phyloP scores from a whole-genome alignment of 2,797 vertebrate species.

The Phrynocephalus guinanensis region DNA sequence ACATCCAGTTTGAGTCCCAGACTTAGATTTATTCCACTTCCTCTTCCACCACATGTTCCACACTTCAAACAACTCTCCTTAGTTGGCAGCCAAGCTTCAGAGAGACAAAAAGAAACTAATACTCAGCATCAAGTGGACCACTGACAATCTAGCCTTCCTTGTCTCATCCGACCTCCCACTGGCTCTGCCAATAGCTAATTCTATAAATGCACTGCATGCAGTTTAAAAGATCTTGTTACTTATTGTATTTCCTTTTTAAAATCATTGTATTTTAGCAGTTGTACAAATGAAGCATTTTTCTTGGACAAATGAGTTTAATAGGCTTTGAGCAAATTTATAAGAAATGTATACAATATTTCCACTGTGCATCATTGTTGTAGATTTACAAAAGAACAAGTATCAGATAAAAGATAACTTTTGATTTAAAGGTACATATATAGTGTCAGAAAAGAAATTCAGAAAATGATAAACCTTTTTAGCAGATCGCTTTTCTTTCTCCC shows the following conservation, averaged over 20 bases:
- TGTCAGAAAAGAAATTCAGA: slow-evolving; percentile 18
- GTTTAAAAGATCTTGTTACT: background rate
- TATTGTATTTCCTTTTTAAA: slow-evolving; percentile 44
- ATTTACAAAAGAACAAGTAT: background rate
- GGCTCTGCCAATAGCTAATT: background rate
- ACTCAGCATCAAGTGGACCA: too few species aligned
- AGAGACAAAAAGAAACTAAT: too few species aligned
- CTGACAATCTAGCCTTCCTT: background rate
- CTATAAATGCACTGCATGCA: slow-evolving; percentile 26
- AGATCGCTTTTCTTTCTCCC: background rate
- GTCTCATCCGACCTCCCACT: background rate
- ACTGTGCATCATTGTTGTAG: slow-evolving; percentile 1
- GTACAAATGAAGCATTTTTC: background rate
- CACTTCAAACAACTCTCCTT: background rate
- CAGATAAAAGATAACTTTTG: slow-evolving; percentile 25
- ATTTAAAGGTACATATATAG: slow-evolving; percentile 21
- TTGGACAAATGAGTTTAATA: slow-evolving; percentile 14
- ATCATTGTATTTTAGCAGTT: background rate
- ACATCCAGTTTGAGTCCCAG: too few species aligned
- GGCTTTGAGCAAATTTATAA: background rate
- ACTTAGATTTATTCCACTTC: background rate
- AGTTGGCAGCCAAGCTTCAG: background rate
- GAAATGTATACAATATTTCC: background rate
- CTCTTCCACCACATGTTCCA: background rate
- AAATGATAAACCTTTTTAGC: background rate